Evolutionary conservation across 2,888 invertebrate genomes (phyloP).

Genomic region (Platycnemis pennipes): DNA sequence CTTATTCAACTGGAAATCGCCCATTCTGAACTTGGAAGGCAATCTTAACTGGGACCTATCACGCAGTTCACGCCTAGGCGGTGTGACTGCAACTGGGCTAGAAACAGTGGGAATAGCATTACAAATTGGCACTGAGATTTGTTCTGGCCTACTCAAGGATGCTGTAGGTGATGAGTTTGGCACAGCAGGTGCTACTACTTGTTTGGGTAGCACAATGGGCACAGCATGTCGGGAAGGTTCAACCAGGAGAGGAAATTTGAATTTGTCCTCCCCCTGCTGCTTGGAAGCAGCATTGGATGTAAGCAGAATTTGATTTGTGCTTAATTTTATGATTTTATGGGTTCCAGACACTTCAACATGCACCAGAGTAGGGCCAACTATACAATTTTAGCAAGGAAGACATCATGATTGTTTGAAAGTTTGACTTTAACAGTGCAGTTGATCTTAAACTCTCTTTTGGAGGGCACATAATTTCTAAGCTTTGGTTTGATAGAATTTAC

Average conservation of each 20-base stretch:
- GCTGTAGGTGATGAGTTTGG: neutral
- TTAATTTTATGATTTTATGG: neutral
- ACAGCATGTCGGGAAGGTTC: neutral
- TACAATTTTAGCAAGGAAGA: neutral
- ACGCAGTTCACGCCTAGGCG: neutral
- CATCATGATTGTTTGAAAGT: neutral
- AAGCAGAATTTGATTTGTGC: neutral
- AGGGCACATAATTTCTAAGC: neutral
- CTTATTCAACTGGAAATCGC: neutral
- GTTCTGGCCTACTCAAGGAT: neutral
- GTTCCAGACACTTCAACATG: neutral
- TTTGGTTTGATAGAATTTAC: neutral
- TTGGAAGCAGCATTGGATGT: neutral
- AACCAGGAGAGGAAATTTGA: neutral
- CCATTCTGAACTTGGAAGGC: neutral
- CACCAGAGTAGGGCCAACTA: neutral
- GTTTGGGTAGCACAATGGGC: no score
- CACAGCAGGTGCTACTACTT: neutral
- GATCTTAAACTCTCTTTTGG: neutral
- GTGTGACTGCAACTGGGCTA: neutral
- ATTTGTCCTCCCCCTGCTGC: neutral
- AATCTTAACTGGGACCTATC: slow-evolving; percentile 1
- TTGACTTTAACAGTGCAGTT: neutral
- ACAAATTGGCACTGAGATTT: neutral
- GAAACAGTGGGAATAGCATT: neutral